Percentiles rank a stretch among this genome's conserved stretches.
phyloP scores from a whole-genome alignment of 1,140 invertebrate genomes.

The Triops cancriformis region DNA sequence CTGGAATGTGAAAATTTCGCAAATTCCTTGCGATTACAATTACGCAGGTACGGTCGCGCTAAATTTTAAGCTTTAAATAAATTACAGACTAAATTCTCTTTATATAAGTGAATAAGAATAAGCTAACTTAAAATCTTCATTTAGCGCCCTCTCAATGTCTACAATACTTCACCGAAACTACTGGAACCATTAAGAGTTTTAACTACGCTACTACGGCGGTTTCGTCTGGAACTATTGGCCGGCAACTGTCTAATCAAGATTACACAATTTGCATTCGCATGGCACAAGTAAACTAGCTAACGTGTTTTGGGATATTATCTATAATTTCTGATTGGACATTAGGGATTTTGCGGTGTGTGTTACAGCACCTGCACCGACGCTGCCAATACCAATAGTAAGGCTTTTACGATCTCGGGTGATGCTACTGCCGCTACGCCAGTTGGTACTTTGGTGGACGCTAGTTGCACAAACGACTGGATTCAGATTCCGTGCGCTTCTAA shows the following conservation, averaged over 20 bases:
- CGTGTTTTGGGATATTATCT: neutral
- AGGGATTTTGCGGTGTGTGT: constrained; percentile 20
- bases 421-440: neutral
- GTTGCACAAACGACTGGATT: neutral
- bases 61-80: too few species aligned
- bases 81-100: too few species aligned
- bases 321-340: neutral
- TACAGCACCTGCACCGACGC: constrained; percentile 13
- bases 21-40: constrained; percentile 44
- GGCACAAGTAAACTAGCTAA: constrained; percentile 8
- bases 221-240: constrained; percentile 37
- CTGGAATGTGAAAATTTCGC: constrained; percentile 66
- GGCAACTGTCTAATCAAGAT: constrained; percentile 23
- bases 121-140: too few species aligned
- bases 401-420: constrained; percentile 17
- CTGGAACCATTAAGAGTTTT: constrained; percentile 61
- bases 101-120: too few species aligned
- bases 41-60: neutral
- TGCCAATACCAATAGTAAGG: neutral
- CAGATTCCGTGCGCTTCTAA: constrained; percentile 17
- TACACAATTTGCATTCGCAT: constrained; percentile 25
- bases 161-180: constrained; percentile 58
- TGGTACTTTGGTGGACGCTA: neutral
- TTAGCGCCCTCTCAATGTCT: constrained; percentile 45
- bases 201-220: constrained; percentile 55